Percentiles rank a stretch among this genome's conserved stretches.
These are phyloP conservation scores for Cydia fagiglandana DNA, from an alignment of 1,140 invertebrate species.

Conservation along the genomic window DNA sequence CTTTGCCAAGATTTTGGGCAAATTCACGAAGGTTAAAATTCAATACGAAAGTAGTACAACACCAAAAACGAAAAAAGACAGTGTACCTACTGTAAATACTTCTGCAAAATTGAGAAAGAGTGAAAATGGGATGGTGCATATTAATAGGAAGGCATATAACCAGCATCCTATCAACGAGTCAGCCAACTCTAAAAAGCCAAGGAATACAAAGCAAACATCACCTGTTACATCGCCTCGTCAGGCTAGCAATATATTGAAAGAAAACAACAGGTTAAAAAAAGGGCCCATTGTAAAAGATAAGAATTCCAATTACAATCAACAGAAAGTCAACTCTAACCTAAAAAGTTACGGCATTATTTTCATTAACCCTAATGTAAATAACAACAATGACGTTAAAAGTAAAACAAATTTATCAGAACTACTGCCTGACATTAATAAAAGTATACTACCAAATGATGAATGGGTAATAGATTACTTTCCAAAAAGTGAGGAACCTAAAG, in stretches of 20 bases:
- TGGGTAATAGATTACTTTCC: slow-evolving; percentile 76
- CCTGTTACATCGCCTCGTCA: slow-evolving; percentile 29
- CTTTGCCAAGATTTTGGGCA: slow-evolving; percentile 74
- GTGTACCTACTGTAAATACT: slow-evolving; percentile 43
- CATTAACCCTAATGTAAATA: slow-evolving; percentile 50
- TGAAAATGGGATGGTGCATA: slow-evolving; percentile 75
- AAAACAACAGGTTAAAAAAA: slow-evolving; percentile 67
- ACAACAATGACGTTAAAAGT: slow-evolving; percentile 52
- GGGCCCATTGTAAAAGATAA: slow-evolving; percentile 49
- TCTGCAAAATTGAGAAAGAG: slow-evolving; percentile 65
- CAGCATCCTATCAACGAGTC: slow-evolving; percentile 56
- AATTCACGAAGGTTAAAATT: slow-evolving; percentile 75
- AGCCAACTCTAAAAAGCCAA: slow-evolving; percentile 44
- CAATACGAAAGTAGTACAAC: slow-evolving; percentile 68
- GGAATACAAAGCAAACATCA: slow-evolving; percentile 38
- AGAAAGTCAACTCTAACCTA: slow-evolving; percentile 41
- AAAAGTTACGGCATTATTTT: slow-evolving; percentile 73
- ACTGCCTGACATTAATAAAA: slow-evolving; percentile 62
- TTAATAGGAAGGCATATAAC: slow-evolving; percentile 62
- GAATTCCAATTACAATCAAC: slow-evolving; percentile 45
- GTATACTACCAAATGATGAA: slow-evolving; percentile 66
- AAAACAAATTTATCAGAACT: slow-evolving; percentile 58
- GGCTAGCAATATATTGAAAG: slow-evolving; percentile 62
- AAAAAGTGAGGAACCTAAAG: slow-evolving; percentile 62
- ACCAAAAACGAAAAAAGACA: slow-evolving; percentile 53